phyloP scores from a whole-genome alignment of 2,113 vertebrate genomes.

The Benitochromis conjunctus region DNA sequence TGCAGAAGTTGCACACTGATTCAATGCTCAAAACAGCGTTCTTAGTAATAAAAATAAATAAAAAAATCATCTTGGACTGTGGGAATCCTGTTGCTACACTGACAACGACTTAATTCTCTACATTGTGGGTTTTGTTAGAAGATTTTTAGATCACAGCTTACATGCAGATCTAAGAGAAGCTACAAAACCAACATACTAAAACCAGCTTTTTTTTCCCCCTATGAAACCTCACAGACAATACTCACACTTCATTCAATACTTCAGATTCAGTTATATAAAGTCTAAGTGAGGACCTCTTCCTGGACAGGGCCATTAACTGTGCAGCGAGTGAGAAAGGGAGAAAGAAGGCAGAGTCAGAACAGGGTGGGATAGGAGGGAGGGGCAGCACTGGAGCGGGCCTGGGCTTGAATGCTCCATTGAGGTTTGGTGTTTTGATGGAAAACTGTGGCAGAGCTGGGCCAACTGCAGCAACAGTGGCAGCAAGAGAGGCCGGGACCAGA shows the following conservation, averaged over 20 bases:
- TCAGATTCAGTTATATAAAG: slow-evolving; percentile 5
- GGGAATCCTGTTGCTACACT: not conserved
- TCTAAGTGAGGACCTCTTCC: slow-evolving; percentile 20
- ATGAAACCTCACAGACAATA: not conserved
- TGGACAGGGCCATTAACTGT: slow-evolving; percentile 11
- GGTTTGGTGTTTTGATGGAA: slow-evolving; percentile 77
- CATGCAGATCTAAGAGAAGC: not conserved
- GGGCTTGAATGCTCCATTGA: slow-evolving; percentile 74
- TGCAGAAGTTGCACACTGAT: not conserved
- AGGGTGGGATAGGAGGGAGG: slow-evolving; percentile 58
- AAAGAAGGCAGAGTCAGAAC: slow-evolving; percentile 47
- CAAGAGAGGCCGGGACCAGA: slow-evolving; percentile 35
- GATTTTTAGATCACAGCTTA: not conserved
- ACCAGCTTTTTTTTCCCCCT: not conserved
- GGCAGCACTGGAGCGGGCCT: slow-evolving; percentile 59
- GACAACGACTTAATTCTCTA: not conserved
- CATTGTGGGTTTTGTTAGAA: not conserved
- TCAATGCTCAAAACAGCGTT: not conserved
- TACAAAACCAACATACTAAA: not conserved
- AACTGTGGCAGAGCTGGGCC: slow-evolving; percentile 64
- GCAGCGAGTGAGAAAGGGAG: slow-evolving; percentile 23
- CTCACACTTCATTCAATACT: not conserved
- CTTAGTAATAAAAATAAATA: not conserved
- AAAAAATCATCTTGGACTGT: rapidly evolving
- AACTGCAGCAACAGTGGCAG: slow-evolving; percentile 61